phyloP scores from a whole-genome alignment of 2,888 invertebrate species.

The Synanthedon myopaeformis region DNA sequence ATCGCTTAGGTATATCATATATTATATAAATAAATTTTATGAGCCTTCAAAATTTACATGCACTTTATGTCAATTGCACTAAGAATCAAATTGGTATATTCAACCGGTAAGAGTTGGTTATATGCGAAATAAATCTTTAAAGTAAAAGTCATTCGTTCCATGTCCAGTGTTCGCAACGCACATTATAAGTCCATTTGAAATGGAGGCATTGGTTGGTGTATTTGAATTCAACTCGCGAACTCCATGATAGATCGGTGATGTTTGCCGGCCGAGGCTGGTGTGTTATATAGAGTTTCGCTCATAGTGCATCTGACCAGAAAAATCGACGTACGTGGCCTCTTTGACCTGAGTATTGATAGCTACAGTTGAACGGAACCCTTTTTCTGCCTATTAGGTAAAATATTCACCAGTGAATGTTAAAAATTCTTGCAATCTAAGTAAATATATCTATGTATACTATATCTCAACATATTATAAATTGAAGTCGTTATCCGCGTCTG shows the following conservation, averaged over 20 bases:
- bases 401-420: not conserved
- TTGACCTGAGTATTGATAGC: conserved; percentile 14
- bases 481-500: too few relatives aligned
- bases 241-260: conserved; percentile 61
- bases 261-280: conserved; percentile 25
- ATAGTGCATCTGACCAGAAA: conserved; percentile 62
- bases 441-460: too few relatives aligned
- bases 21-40: too few relatives aligned
- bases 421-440: too few relatives aligned
- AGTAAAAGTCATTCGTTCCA: conserved; percentile 42
- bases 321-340: conserved; percentile 44
- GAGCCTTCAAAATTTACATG: too few relatives aligned
- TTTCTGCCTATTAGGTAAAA: not conserved
- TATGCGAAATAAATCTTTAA: conserved; percentile 38
- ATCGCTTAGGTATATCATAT: conserved; percentile 33
- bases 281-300: conserved; percentile 23
- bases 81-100: too few relatives aligned
- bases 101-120: conserved; percentile 5
- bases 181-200: conserved; percentile 45
- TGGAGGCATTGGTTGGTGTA: conserved; percentile 47
- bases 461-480: too few relatives aligned
- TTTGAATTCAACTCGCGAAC: conserved; percentile 59
- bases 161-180: conserved; percentile 41
- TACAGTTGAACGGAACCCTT: not conserved
- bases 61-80: too few relatives aligned